Percentiles rank a stretch among this genome's conserved stretches.
Evolutionary conservation across 2,113 vertebrate genomes (phyloP).

Genomic region (Phalacrocorax aristotelis): DNA sequence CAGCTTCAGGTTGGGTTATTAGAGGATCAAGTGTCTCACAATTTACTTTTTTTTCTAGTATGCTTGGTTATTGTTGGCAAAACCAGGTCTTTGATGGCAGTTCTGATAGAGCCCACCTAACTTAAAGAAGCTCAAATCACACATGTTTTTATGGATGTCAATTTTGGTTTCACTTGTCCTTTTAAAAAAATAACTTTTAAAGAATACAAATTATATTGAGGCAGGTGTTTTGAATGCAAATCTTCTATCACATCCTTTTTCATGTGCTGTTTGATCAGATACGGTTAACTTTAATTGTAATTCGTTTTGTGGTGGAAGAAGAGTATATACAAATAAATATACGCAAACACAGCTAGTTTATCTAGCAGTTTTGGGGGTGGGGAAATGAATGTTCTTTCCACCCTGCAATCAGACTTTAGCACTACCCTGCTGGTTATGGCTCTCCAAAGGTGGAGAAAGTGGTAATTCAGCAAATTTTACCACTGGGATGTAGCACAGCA

Average conservation of each 20-base stretch:
- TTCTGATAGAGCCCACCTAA: not conserved
- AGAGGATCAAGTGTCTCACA: not conserved
- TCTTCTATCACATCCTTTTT: not conserved
- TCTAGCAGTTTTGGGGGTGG: not conserved
- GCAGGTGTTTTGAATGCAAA: conserved; percentile 1
- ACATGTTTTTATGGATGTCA: not conserved
- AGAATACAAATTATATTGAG: not conserved
- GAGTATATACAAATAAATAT: not conserved
- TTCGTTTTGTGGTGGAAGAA: not conserved
- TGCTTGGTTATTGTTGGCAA: not conserved
- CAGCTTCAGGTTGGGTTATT: not conserved
- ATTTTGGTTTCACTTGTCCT: not conserved
- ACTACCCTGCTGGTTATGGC: not conserved
- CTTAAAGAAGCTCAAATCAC: not conserved
- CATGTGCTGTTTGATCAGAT: not conserved
- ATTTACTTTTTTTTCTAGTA: not conserved
- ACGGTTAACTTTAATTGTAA: not conserved
- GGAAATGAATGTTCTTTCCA: not conserved
- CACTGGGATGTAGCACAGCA: not conserved
- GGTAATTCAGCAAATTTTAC: not conserved
- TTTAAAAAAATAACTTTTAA: not conserved
- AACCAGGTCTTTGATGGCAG: not conserved
- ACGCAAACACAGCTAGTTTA: not conserved
- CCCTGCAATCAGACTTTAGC: not conserved
- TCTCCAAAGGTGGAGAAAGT: not conserved